Base-by-base conservation (phyloP, 2,888 invertebrate genomes). In the Aphidoletes aphidimyza region DNA sequence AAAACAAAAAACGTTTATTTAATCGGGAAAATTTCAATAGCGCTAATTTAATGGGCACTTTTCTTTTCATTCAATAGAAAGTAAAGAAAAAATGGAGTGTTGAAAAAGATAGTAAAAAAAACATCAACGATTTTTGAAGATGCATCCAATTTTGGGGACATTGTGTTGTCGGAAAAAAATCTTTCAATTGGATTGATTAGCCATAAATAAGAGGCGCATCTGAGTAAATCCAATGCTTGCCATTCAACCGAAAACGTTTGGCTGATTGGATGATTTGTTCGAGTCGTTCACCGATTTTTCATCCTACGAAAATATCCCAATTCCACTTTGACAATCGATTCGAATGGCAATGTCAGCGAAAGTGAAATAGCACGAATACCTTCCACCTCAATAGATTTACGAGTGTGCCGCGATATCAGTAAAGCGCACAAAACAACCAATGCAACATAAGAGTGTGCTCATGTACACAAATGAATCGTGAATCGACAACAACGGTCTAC, bases 331-430 rank as follows among this genome's bases (percentile, higher is more conserved):
- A 30, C 2, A 42, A 9, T 42, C 42, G 42, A 42, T 9, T 17
- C 14, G n/a, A 69, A 1, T 3, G 3, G 3, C 30, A 11, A 30
- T 69, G 69, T 69, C 69, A 69, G 11, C 69, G 26, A n/a, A 69
- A 69, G 14, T 69, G 54, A 54, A 54, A 54, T 54, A 11, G 22
- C 14, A 69, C 14, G 69, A 0, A 54, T 30, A 30, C 30, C 14
- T 69, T 69, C 69, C 14, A 69, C 69, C 69, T 69, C 69, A 69
- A 30, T 69, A 34, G 30, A 30, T 69, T 69, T 69, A 69, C 30
- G 69, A 69, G 69, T 30, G 9, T 19, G 26, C 30, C 69, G 69
- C 69, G 69, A 69, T 69, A 69, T 69, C 69, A 30, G 69, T 14
- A 14, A 17, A 8, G n/a, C 34, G 69, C 69, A 69, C 11, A 26